Base-by-base conservation (phyloP, 2,113 vertebrate genomes). In the Corapipo altera region DNA sequence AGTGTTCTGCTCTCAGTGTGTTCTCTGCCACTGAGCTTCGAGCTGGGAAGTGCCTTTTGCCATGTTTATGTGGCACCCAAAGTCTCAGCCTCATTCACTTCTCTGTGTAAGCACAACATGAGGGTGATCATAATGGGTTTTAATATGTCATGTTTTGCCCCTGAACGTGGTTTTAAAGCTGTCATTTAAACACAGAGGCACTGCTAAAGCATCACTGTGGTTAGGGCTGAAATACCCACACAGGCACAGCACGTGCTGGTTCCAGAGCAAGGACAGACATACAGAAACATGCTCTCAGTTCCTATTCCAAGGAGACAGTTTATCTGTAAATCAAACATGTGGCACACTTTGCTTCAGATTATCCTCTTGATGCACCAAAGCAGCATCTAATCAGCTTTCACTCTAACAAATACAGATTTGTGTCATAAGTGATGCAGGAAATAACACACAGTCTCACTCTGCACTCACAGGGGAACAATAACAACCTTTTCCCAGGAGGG, bases 311-410 rank as follows among this genome's bases (percentile, higher is more conserved):
- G 37, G 30, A 79, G 70, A n/a, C 48, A 81, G 59, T 69, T 91
- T 69, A 84, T 87, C 86, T 92, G 10, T 35, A 94, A 83, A 86
- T 51, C 84, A 87, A 85, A 94, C 44, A 84, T 43, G 41, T 49
- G 75, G 51, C 73, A 88, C 46, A 35, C 57, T 85, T 88, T 51
- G n/a, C 65, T 80, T 85, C 52, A 82, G 77, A 85, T 90, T 75
- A 93, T 69, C 76, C 64, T 58, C 88, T 46, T 35, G 83, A 92
- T 88, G 69, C 48, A 86, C 71, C 79, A 78, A 89, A 83, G 86
- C 44, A 66, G 49, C 46, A 74, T 77, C 67, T 94, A 83, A 95
- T 71, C 92, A 93, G 83, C 73, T 84, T 89, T 81, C 52, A 89
- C 35, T 55, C 57, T 58, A 74, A 81, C n/a, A 82, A 93, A 69